A percentile compares a stretch with the other conserved stretches of the same genome.
Conservation (phyloP, 30 jellyfish, hydroid and myxozoan genomes). For the Mastigias papua region DNA sequence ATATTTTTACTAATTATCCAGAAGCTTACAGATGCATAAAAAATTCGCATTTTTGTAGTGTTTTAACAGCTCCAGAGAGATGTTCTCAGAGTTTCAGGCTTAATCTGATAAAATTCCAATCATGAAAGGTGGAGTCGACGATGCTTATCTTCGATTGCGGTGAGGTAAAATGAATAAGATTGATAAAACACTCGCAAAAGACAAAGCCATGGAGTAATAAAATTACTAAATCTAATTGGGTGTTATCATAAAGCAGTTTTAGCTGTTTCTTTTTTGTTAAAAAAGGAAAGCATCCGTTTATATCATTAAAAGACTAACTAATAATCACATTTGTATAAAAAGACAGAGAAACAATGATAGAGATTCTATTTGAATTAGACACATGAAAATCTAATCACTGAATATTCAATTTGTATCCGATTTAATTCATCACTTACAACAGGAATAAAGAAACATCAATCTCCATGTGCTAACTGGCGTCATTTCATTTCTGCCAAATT, state of each 20-base stretch:
- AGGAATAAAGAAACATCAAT: conserved; percentile 28
- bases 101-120: conserved; percentile 56
- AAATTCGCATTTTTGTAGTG: not conserved
- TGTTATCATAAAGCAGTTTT: conserved; percentile 53
- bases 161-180: conserved; percentile 37
- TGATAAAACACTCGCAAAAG: conserved; percentile 41
- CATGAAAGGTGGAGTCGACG: conserved; percentile 71
- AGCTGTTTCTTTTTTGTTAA: conserved; percentile 24
- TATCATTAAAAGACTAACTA: conserved; percentile 21
- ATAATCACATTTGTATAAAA: conserved; percentile 31
- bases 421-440: conserved; percentile 10
- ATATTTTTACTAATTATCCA: not conserved
- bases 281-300: conserved; percentile 42
- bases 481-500: conserved; percentile 9
- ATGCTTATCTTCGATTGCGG: conserved; percentile 50
- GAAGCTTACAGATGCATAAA: not conserved
- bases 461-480: conserved; percentile 55
- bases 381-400: conserved; percentile 28
- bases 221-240: conserved; percentile 61
- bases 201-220: conserved; percentile 46
- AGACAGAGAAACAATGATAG: conserved; percentile 1
- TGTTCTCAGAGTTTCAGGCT: conserved; percentile 26
- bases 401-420: conserved; percentile 44
- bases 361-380: conserved; percentile 38
- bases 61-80: not conserved